These are phyloP conservation scores for Palythoa grandis DNA, from an alignment of 92 coral and sea anemone genomes.

Conservation along the genomic window DNA sequence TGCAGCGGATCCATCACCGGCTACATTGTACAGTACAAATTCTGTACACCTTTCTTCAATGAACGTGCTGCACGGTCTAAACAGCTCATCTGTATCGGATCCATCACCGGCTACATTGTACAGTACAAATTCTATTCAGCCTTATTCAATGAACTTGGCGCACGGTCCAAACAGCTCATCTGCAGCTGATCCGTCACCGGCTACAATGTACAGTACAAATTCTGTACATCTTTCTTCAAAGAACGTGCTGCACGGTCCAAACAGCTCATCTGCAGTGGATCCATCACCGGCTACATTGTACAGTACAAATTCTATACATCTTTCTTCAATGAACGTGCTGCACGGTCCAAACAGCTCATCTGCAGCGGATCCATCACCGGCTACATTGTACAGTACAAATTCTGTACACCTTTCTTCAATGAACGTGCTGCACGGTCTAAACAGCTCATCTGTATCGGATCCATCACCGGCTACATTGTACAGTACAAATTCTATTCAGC, in stretches of 20 bases:
- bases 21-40: conserved; percentile 4
- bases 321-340: background rate
- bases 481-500: background rate
- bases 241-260: background rate
- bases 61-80: background rate
- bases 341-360: conserved; percentile 13
- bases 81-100: conserved; percentile 13
- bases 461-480: conserved; percentile 13
- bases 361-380: background rate
- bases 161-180: conserved; percentile 13
- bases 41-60: background rate
- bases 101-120: conserved; percentile 14
- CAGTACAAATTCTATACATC: background rate
- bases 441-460: conserved; percentile 14
- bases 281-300: conserved; percentile 13
- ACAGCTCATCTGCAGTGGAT: conserved; percentile 14
- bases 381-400: conserved; percentile 2
- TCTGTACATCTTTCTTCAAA: background rate
- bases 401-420: background rate
- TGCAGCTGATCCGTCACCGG: background rate
- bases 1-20: background rate
- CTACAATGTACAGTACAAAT: conserved; percentile 3
- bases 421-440: background rate
- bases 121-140: background rate
- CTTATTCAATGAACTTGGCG: background rate